phyloP scores from a whole-genome alignment of 2,797 vertebrate genomes.

The Amazona finschi region DNA sequence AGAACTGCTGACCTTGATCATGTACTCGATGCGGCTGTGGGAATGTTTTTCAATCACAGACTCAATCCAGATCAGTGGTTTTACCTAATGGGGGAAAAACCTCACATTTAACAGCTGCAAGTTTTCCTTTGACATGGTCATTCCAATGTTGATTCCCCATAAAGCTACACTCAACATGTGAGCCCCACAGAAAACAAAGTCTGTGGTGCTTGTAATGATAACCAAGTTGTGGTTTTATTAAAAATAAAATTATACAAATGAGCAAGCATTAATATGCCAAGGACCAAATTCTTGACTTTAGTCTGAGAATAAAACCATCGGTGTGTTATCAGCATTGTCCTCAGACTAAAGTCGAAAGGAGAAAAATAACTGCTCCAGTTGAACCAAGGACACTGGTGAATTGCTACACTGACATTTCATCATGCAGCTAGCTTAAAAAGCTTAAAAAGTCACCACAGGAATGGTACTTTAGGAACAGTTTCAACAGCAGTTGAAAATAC shows the following conservation, averaged over 20 bases:
- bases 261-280: background rate
- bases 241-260: background rate
- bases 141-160: background rate
- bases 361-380: background rate
- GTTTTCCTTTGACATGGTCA: background rate
- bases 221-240: background rate
- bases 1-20: constrained; percentile 89
- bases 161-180: background rate
- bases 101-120: background rate
- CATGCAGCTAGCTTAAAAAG: background rate
- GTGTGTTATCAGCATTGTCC: background rate
- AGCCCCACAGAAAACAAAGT: background rate
- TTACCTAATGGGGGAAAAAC: constrained; percentile 80
- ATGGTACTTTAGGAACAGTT: background rate
- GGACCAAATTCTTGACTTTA: background rate
- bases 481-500: background rate
- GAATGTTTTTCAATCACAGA: constrained; percentile 99
- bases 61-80: constrained; percentile 98
- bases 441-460: background rate
- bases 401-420: background rate
- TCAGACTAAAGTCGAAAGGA: background rate
- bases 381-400: background rate
- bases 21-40: constrained; percentile 98
- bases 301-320: background rate
- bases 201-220: background rate